A percentile compares a stretch with the other conserved stretches of the same genome.
These are phyloP conservation scores for Raphicerus campestris DNA, from an alignment of 2,113 vertebrate species.

Conservation along the genomic window DNA sequence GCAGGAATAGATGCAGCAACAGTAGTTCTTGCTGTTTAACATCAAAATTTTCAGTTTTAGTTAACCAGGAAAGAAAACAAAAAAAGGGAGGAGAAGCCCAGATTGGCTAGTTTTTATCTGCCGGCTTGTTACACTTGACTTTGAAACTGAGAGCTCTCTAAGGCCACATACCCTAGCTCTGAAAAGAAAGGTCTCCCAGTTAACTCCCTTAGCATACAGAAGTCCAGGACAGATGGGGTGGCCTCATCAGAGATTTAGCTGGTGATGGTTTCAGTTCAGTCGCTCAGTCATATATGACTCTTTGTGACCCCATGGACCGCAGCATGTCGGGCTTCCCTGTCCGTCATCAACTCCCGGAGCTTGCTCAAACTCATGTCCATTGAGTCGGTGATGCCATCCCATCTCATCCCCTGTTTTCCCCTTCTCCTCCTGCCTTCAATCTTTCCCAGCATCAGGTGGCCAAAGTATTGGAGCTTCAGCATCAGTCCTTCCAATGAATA, in stretches of 20 bases:
- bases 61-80: background rate
- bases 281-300: background rate
- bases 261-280: background rate
- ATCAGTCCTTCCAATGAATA: background rate
- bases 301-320: background rate
- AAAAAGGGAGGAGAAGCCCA: background rate
- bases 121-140: background rate
- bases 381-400: background rate
- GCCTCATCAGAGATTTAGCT: constrained; percentile 41
- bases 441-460: background rate
- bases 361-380: background rate
- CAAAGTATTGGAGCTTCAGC: background rate
- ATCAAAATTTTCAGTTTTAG: constrained; percentile 21
- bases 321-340: background rate
- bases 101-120: background rate
- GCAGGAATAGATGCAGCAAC: background rate
- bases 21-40: constrained; percentile 15
- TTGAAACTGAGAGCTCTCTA: background rate
- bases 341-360: background rate
- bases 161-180: background rate
- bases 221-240: constrained; percentile 1
- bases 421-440: background rate
- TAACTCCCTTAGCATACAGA: background rate
- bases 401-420: background rate
- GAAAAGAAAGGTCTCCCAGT: background rate